Evolutionary conservation across 2,113 vertebrate genomes (phyloP), one percentile per base, ranked within the genome.

Genomic region (Calypte anna): DNA sequence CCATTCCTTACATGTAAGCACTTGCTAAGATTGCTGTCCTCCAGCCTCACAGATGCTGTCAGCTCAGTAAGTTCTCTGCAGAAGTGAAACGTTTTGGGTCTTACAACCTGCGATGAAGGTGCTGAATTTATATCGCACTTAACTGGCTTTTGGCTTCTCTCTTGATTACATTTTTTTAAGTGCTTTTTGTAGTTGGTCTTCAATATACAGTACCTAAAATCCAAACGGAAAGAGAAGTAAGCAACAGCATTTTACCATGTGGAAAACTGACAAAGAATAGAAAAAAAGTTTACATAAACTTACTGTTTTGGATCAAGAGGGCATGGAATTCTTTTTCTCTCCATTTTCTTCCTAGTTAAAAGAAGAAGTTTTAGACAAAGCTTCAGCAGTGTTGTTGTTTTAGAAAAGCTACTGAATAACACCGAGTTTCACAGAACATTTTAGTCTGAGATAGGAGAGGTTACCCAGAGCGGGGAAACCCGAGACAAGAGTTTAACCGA

Each of bases 261-360:
- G 54, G 54, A 91, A 63, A 24, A 48, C 13, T 23, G 43, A 36
- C 18, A 72, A 66, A 40, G 28, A 58, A 38, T 0, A n/a, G 23
- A 14, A 36, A 21, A 30, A 36, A 50, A 5, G 61, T 89, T 31
- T 77, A 72, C 12, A 33, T 16, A 40, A 61, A 97, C 99, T 99
- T 96, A 99, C 99, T 99, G 99, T 96, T 99, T 99, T 28, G 99
- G 98, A 96, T 99, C 99, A 93, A 99, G 97, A 79, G 99, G 99
- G 89, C 99, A 99, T 1, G 97, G 91, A 43, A 99, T 99, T 97
- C 99, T 98, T 94, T 97, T 98, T 63, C 98, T 98, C 81, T 90
- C 75, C 75, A 48, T 78, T 95, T 90, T 98, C 98, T 63, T 97
- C 97, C 97, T 98, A 97, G 78, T 90, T 63, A 72, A 88, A 73